Base-by-base conservation (phyloP, 2,888 invertebrate species). In the Megamerina dolium region DNA sequence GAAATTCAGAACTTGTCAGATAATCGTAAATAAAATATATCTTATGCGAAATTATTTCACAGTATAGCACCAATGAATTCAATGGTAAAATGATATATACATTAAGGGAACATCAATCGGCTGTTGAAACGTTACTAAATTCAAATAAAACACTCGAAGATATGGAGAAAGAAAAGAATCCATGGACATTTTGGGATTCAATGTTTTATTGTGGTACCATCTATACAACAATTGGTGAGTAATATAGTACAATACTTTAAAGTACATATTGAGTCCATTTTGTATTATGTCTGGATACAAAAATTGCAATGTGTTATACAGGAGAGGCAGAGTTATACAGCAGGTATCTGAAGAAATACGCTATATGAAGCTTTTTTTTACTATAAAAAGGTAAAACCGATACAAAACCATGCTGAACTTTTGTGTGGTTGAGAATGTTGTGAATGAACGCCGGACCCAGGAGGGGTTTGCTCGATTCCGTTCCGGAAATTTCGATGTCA, bases 201-300 rank as follows among this genome's bases (percentile, higher is more conserved):
- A 80, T 91, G 70, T 89, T 91, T 58, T 91, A 84, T 59, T 86
- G 89, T 53, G 86, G 88, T 31, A 91, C 91, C 18, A 84, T 91
- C 61, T 90, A 85, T 59, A 91, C 91, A 10, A 91, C 90, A 10
- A 91, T 91, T 62, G 91, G 91, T 90, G 61, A 78, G 80, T 70
- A 9, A 21, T n/a, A n/a, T n/a, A n/a, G n/a, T n/a, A 19, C 9
- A n/a, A n/a, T n/a, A n/a, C n/a, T n/a, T n/a, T n/a, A n/a, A n/a
- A n/a, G n/a, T n/a, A n/a, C n/a, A n/a, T n/a, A n/a, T n/a, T n/a
- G n/a, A n/a, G n/a, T n/a, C n/a, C n/a, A n/a, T n/a, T n/a, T n/a
- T n/a, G n/a, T n/a, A n/a, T n/a, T 13, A 47, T 30, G 39, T 13
- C 30, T 43, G 29, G 41, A 39, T 36, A 41, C 26, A 23, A 27